Evolutionary conservation across 1,140 invertebrate genomes (phyloP).

Genomic region (Trachymyrmex septentrionalis): DNA sequence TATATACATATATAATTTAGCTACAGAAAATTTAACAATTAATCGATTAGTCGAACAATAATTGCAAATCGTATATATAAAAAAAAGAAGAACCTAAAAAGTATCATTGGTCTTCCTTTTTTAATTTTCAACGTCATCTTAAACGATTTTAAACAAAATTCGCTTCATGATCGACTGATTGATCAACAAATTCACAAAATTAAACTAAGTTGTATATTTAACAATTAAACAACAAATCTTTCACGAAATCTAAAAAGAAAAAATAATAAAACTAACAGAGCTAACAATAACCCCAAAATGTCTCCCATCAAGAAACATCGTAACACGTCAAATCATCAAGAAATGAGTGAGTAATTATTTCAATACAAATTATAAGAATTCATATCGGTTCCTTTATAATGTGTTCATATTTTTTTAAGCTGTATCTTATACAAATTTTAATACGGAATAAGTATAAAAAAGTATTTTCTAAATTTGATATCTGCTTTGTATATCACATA

Average conservation of each 20-base stretch:
- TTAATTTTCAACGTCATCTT: conserved; percentile 22
- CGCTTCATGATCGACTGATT: conserved; percentile 18
- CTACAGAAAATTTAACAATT: not conserved
- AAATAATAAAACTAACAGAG: conserved; percentile 10
- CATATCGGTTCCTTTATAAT: not conserved
- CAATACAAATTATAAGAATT: not conserved
- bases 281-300: conserved; percentile 56
- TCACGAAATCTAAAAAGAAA: not conserved
- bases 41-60: conserved; percentile 44
- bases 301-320: conserved; percentile 44
- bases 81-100: no score
- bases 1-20: no score
- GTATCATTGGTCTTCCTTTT: not conserved
- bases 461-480: not conserved
- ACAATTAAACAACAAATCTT: not conserved
- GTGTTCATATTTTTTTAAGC: not conserved
- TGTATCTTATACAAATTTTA: not conserved
- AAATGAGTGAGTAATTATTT: conserved; percentile 64
- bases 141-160: conserved; percentile 68
- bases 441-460: not conserved
- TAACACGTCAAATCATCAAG: conserved; percentile 14
- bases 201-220: not conserved
- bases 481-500: not conserved
- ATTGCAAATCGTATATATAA: not conserved
- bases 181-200: conserved; percentile 1